Conservation (phyloP, 2,888 invertebrate species). For the Mythimna ferrago region DNA sequence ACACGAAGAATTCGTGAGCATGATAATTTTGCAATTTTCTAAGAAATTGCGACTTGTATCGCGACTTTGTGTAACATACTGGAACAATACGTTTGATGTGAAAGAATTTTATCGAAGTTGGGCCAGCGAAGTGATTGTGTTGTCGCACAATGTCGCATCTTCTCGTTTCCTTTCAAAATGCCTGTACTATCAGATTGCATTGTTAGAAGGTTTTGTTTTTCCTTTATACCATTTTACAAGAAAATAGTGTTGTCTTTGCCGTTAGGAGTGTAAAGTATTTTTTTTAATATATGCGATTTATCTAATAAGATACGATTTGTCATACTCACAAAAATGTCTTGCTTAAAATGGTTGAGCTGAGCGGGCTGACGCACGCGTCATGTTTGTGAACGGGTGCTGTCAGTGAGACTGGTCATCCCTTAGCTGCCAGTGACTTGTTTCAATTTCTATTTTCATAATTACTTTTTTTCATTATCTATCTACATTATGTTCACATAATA, state of each 20-base stretch:
- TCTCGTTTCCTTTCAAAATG: slow-evolving; percentile 26
- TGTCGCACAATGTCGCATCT: slow-evolving; percentile 19
- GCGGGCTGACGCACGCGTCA: too few relatives aligned
- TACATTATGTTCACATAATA: too few relatives aligned
- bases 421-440: too few relatives aligned
- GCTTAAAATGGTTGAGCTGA: too few relatives aligned
- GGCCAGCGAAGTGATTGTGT: slow-evolving; percentile 18
- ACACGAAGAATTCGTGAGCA: slow-evolving; percentile 21
- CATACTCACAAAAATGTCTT: too few relatives aligned
- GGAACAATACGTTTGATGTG: slow-evolving; percentile 45
- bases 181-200: slow-evolving; percentile 9
- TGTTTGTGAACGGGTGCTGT: too few relatives aligned
- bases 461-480: too few relatives aligned
- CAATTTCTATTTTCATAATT: too few relatives aligned
- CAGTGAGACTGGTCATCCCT: too few relatives aligned
- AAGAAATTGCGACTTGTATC: slow-evolving; percentile 37
- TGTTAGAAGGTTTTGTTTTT: slow-evolving; percentile 7
- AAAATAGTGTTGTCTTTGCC: background rate
- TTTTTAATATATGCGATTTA: too few relatives aligned
- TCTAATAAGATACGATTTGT: too few relatives aligned
- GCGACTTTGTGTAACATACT: slow-evolving; percentile 33
- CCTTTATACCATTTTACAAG: background rate
- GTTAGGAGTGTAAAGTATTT: background rate
- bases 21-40: slow-evolving; percentile 40
- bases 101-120: slow-evolving; percentile 34